Percentiles rank a stretch among this genome's conserved stretches.
phyloP scores from a whole-genome alignment of 2,113 vertebrate genomes.

The Penelope pileata region DNA sequence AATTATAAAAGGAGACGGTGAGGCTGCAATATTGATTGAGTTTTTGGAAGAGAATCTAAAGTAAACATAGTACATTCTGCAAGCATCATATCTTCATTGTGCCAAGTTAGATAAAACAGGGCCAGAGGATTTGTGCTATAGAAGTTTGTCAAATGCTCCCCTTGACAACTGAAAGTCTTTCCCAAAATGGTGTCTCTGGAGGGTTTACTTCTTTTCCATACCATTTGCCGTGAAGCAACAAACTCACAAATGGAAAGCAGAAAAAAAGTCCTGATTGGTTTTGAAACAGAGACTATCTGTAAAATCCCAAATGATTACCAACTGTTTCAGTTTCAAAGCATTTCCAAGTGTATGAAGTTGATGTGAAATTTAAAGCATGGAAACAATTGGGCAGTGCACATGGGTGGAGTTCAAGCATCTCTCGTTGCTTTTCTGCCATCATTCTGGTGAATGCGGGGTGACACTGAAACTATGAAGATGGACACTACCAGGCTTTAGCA shows the following conservation, averaged over 20 bases:
- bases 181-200: constrained; percentile 19
- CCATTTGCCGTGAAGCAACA: not conserved
- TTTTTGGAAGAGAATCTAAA: constrained; percentile 36
- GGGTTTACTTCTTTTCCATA: not conserved
- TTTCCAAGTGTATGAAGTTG: not conserved
- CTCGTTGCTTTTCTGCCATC: not conserved
- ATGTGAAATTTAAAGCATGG: not conserved
- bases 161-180: constrained; percentile 29
- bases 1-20: constrained; percentile 43
- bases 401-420: not conserved
- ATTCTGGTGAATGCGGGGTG: not conserved
- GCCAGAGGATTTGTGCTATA: constrained; percentile 40
- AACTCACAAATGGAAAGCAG: not conserved
- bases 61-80: constrained; percentile 49
- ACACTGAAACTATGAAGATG: constrained; percentile 33
- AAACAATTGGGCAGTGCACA: not conserved
- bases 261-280: not conserved
- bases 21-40: constrained; percentile 59
- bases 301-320: constrained; percentile 5
- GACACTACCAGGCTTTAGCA: not conserved
- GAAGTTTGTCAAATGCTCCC: constrained; percentile 47
- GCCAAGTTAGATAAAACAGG: constrained; percentile 59
- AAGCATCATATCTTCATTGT: constrained; percentile 30
- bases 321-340: constrained; percentile 22
- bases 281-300: constrained; percentile 29